A percentile compares a stretch with the other conserved stretches of the same genome.
Evolutionary conservation across 2,113 vertebrate genomes (phyloP).

Genomic region (Tringa solitaria): DNA sequence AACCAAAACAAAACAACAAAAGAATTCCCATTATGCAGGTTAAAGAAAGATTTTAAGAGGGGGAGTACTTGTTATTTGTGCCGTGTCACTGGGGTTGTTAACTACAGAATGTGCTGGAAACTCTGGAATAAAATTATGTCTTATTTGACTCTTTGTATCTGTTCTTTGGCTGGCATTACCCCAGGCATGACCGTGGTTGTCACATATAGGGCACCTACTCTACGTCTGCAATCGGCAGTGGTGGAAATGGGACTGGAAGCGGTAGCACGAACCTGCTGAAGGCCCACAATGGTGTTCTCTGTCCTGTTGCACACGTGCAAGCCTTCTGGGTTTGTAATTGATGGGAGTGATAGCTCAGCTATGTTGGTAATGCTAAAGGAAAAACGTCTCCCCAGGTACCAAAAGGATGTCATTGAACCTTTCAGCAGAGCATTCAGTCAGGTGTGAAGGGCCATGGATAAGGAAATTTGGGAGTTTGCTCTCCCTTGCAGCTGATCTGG

Average conservation of each 20-base stretch:
- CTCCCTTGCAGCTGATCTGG: background rate
- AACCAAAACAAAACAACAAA: background rate
- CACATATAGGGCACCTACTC: too few relatives aligned
- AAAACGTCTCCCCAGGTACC: background rate
- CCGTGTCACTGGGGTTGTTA: background rate
- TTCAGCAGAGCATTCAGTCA: background rate
- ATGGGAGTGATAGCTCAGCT: background rate
- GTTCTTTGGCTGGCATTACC: background rate
- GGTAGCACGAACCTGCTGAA: background rate
- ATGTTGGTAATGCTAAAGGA: background rate
- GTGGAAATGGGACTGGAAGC: background rate
- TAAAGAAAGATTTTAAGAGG: background rate
- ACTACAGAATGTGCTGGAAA: background rate
- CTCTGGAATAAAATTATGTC: slow-evolving; percentile 18
- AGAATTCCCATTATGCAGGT: background rate
- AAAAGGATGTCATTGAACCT: background rate
- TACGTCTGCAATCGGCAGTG: background rate
- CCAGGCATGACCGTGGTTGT: background rate
- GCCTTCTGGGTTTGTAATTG: background rate
- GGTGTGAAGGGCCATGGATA: background rate
- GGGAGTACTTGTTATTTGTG: background rate
- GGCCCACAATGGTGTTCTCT: background rate
- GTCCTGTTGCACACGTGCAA: rapidly evolving
- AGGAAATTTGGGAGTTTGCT: background rate
- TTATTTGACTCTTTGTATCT: background rate